phyloP scores from a whole-genome alignment of 2,888 invertebrate species.

The Taphrorychus bicolor region DNA sequence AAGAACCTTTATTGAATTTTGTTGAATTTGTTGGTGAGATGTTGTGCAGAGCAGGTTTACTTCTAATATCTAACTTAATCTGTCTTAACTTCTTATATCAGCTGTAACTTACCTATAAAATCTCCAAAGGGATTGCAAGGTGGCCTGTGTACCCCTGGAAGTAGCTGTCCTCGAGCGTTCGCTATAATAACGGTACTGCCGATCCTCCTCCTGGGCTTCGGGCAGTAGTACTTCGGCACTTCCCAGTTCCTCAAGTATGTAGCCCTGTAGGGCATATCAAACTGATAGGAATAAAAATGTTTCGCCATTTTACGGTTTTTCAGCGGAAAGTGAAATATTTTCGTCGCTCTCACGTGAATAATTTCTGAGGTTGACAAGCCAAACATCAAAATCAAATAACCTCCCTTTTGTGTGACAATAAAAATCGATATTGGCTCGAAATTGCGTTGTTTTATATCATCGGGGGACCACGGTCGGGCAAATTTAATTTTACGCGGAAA shows the following conservation, averaged over 20 bases:
- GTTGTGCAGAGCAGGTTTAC: too few relatives aligned
- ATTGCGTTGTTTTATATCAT: constrained; percentile 11
- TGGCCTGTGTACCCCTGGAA: constrained; percentile 66
- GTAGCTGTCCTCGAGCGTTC: constrained; percentile 70
- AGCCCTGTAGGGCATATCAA: constrained; percentile 67
- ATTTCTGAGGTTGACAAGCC: constrained; percentile 44
- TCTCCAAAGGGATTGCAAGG: constrained; percentile 66
- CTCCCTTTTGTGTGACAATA: not conserved
- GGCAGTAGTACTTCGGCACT: constrained; percentile 70
- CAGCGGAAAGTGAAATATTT: not conserved
- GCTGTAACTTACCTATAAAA: constrained; percentile 45
- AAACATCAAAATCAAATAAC: constrained; percentile 2
- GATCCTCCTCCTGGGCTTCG: constrained; percentile 60
- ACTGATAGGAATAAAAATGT: constrained; percentile 52
- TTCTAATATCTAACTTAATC: too few relatives aligned
- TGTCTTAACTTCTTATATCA: too few relatives aligned
- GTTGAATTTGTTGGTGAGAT: too few relatives aligned
- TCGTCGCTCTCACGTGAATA: not conserved
- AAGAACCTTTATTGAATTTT: too few relatives aligned
- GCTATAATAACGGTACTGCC: constrained; percentile 66
- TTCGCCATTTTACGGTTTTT: constrained; percentile 47
- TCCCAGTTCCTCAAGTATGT: constrained; percentile 71
- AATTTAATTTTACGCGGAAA: constrained; percentile 28
- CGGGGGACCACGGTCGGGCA: constrained; percentile 5
- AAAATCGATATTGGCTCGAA: not conserved